Conservation (phyloP, 1,140 invertebrate genomes). For the Cydia strobilella region DNA sequence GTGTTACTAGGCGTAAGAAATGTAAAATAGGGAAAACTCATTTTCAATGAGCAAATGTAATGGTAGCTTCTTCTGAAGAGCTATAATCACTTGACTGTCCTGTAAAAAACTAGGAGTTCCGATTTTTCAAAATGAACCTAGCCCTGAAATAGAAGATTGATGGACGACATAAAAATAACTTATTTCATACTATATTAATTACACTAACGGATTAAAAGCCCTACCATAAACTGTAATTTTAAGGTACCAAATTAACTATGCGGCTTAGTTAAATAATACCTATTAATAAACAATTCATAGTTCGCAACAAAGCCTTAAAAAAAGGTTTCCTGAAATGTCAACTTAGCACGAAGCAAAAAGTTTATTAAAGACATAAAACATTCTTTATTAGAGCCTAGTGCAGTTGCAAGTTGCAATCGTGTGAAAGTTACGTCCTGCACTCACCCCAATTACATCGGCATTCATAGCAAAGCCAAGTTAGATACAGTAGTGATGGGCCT, state of each 20-base stretch:
- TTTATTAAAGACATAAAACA: slow-evolving; percentile 43
- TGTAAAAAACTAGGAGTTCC: too few relatives aligned
- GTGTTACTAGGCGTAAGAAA: too few relatives aligned
- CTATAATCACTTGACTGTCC: too few relatives aligned
- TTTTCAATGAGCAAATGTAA: too few relatives aligned
- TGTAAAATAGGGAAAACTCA: too few relatives aligned
- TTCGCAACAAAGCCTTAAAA: not conserved
- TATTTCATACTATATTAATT: too few relatives aligned
- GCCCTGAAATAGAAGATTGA: too few relatives aligned
- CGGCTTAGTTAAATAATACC: not conserved
- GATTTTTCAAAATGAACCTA: too few relatives aligned
- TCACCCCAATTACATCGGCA: slow-evolving; percentile 68
- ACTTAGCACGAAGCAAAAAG: slow-evolving; percentile 41
- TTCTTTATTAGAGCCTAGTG: slow-evolving; percentile 38
- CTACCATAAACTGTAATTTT: not conserved
- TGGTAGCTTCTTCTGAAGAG: too few relatives aligned
- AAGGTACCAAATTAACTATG: not conserved
- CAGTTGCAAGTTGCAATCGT: slow-evolving; percentile 64
- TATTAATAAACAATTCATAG: slow-evolving; percentile 25
- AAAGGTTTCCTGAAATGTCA: slow-evolving; percentile 46
- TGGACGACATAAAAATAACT: too few relatives aligned
- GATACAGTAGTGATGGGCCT: slow-evolving; percentile 43
- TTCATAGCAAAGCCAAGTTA: slow-evolving; percentile 64
- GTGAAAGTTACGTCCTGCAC: slow-evolving; percentile 70
- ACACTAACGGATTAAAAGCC: too few relatives aligned